Conservation (phyloP, 2,888 invertebrate genomes). For the Stenolophus ochropezus region DNA sequence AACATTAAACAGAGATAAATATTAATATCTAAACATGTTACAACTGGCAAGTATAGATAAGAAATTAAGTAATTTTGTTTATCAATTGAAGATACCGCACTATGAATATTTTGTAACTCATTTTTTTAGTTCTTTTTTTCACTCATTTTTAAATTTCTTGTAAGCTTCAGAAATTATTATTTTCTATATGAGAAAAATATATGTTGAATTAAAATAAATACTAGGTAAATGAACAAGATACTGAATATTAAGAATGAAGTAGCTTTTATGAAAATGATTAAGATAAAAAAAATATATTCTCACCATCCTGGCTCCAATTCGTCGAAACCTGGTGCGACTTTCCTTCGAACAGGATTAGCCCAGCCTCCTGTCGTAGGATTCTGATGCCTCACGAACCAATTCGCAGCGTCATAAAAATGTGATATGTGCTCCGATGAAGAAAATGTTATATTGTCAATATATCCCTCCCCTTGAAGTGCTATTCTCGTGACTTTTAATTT, state of each 20-base stretch:
- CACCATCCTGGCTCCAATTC: conserved; percentile 91
- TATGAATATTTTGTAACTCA: neutral
- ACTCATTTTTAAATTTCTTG: neutral
- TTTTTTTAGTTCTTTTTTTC: neutral
- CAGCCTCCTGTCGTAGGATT: conserved; percentile 92
- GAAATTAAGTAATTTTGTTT: conserved; percentile 65
- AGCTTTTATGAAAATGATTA: too few relatives aligned
- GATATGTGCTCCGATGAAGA: conserved; percentile 90
- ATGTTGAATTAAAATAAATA: too few relatives aligned
- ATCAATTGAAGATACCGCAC: neutral
- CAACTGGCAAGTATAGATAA: neutral
- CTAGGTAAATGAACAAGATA: too few relatives aligned
- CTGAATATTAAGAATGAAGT: too few relatives aligned
- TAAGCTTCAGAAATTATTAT: neutral
- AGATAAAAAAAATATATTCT: conserved; percentile 63
- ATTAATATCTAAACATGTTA: neutral
- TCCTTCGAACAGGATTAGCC: conserved; percentile 89
- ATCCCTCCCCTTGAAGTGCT: conserved; percentile 82
- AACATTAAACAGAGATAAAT: neutral
- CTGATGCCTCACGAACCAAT: conserved; percentile 94
- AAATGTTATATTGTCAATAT: conserved; percentile 85
- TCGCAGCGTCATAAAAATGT: conserved; percentile 93
- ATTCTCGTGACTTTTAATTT: conserved; percentile 83
- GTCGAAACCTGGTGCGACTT: conserved; percentile 83
- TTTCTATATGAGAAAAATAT: too few relatives aligned